These are phyloP conservation scores for Molanna angustata DNA, from an alignment of 2,888 invertebrate species.

Conservation along the genomic window DNA sequence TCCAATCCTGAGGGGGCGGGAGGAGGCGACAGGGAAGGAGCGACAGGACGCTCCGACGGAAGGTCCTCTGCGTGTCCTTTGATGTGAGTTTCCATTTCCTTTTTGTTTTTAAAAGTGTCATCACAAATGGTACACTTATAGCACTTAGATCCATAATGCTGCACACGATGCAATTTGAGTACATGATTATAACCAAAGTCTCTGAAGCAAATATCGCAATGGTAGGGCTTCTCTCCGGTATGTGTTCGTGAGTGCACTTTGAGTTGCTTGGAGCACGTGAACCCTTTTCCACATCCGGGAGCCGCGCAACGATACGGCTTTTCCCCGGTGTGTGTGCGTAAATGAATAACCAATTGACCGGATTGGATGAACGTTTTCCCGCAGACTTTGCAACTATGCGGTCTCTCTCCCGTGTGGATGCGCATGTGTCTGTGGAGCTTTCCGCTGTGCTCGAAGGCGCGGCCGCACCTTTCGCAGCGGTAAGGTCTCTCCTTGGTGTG, in stretches of 20 bases:
- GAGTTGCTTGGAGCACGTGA: slow-evolving; percentile 88
- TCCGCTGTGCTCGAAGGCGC: slow-evolving; percentile 89
- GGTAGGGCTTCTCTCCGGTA: slow-evolving; percentile 88
- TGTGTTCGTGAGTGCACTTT: slow-evolving; percentile 90
- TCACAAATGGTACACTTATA: slow-evolving; percentile 92
- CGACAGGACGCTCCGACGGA: slow-evolving; percentile 35
- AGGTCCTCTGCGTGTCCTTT: slow-evolving; percentile 66
- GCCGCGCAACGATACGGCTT: slow-evolving; percentile 79
- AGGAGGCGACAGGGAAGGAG: slow-evolving; percentile 47
- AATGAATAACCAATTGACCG: slow-evolving; percentile 87
- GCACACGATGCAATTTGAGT: slow-evolving; percentile 82
- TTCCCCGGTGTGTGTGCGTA: slow-evolving; percentile 85
- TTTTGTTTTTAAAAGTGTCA: slow-evolving; percentile 87
- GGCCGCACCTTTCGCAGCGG: slow-evolving; percentile 82
- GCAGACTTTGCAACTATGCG: slow-evolving; percentile 85
- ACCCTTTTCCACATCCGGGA: slow-evolving; percentile 85
- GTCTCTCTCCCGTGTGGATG: slow-evolving; percentile 87
- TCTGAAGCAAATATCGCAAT: slow-evolving; percentile 87
- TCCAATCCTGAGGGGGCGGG: slow-evolving; percentile 49
- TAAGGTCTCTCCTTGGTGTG: slow-evolving; percentile 91
- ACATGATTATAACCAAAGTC: slow-evolving; percentile 92
- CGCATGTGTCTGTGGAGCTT: slow-evolving; percentile 88
- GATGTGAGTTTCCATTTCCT: slow-evolving; percentile 87
- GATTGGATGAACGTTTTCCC: slow-evolving; percentile 89
- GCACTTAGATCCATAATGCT: slow-evolving; percentile 88